Percentiles rank a stretch among this genome's conserved stretches.
Evolutionary conservation across 2,797 vertebrate genomes (phyloP).

Genomic region (Myotis findleyi): DNA sequence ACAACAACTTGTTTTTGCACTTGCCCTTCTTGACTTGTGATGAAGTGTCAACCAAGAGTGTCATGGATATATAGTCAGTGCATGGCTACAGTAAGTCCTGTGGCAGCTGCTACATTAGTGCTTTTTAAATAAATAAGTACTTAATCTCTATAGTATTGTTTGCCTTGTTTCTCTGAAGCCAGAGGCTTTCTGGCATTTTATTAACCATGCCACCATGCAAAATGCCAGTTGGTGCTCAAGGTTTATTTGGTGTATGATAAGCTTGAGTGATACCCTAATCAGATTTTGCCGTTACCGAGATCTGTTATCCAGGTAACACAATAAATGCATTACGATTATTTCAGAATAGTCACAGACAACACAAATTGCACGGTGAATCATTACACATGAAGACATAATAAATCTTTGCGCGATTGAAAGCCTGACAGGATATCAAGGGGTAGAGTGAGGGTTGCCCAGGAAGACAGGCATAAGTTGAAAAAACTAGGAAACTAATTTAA

Average conservation of each 20-base stretch:
- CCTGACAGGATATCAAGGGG: conserved; percentile 2
- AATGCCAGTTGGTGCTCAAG: neutral
- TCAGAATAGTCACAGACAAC: conserved; percentile 48
- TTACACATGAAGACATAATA: conserved; percentile 24
- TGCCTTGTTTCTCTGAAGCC: neutral
- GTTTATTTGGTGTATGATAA: conserved; percentile 37
- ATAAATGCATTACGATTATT: conserved; percentile 66
- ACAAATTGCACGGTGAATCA: conserved; percentile 67
- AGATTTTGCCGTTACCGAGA: conserved; percentile 3
- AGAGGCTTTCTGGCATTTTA: neutral
- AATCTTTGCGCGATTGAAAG: conserved; percentile 57
- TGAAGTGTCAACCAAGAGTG: neutral
- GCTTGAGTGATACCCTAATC: conserved; percentile 55
- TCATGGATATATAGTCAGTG: neutral
- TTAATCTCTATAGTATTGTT: neutral
- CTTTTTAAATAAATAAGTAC: conserved; percentile 1
- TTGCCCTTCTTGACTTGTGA: neutral
- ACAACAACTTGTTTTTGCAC: neutral
- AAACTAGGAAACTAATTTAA: neutral
- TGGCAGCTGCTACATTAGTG: neutral
- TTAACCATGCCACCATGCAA: neutral
- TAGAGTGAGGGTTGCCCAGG: neutral
- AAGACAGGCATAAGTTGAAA: neutral
- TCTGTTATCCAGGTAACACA: conserved; percentile 58
- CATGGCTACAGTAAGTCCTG: neutral